Conservation (phyloP, 2,797 vertebrate species). For the Merluccius polli region DNA sequence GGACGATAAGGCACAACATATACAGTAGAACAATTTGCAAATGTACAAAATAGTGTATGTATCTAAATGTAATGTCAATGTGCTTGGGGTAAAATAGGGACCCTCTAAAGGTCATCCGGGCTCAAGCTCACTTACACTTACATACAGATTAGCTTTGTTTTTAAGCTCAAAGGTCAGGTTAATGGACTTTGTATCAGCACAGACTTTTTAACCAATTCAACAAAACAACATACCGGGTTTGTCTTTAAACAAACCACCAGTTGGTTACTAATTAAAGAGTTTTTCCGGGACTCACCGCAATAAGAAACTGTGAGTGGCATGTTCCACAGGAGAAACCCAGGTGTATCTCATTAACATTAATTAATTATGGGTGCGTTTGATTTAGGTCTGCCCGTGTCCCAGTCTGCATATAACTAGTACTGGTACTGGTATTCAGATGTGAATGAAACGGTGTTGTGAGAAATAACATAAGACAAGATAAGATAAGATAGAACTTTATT, state of each 20-base stretch:
- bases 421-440: background rate
- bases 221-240: background rate
- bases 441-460: background rate
- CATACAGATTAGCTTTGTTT: background rate
- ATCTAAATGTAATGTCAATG: too few species aligned
- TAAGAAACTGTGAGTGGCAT: background rate
- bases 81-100: background rate
- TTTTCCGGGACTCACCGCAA: background rate
- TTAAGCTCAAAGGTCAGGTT: background rate
- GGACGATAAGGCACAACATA: background rate
- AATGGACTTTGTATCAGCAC: background rate
- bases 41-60: background rate
- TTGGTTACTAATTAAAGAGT: background rate
- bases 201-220: background rate
- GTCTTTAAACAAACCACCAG: background rate
- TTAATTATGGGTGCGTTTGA: background rate
- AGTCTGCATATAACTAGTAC: background rate
- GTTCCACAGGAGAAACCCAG: background rate
- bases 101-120: background rate
- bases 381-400: background rate
- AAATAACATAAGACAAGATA: too few species aligned
- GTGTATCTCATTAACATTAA: background rate
- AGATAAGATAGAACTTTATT: too few species aligned
- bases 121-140: background rate
- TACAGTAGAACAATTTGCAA: background rate